A percentile compares a stretch with the other conserved stretches of the same genome.
These are phyloP conservation scores for Neotoma lepida DNA, from an alignment of 2,113 vertebrate species.

Conservation along the genomic window DNA sequence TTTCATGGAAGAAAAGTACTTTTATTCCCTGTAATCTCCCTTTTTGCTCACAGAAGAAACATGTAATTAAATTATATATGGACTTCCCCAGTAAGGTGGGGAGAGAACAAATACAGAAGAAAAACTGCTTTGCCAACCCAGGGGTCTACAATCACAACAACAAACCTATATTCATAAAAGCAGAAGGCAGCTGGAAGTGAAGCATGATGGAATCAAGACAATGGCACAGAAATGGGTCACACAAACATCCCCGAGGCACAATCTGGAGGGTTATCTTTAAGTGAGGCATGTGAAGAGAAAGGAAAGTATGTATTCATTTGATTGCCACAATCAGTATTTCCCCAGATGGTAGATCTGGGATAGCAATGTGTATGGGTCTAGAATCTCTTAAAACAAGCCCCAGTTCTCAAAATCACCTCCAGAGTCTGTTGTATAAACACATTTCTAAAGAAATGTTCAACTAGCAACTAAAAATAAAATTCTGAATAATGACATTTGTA, in stretches of 20 bases:
- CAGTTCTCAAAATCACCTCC: neutral
- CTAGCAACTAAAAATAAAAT: neutral
- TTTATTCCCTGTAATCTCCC: neutral
- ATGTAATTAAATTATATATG: neutral
- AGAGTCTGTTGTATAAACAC: neutral
- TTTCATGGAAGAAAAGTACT: conserved; percentile 54
- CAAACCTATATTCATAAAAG: neutral
- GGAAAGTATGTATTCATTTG: neutral
- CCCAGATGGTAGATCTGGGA: neutral
- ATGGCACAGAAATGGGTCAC: neutral
- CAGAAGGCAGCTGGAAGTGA: neutral
- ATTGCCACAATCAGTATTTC: neutral
- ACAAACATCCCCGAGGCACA: neutral
- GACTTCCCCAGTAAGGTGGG: neutral
- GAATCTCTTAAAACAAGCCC: neutral
- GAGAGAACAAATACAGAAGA: neutral
- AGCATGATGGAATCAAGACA: neutral
- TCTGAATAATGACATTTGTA: neutral
- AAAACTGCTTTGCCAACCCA: neutral
- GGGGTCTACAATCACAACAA: neutral
- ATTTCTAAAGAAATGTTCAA: neutral
- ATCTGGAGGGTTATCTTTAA: neutral
- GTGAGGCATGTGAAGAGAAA: neutral
- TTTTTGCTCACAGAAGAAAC: neutral
- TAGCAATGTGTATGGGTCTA: neutral